phyloP scores from a whole-genome alignment of 2,797 vertebrate genomes.

The Enteromius argenteus region DNA sequence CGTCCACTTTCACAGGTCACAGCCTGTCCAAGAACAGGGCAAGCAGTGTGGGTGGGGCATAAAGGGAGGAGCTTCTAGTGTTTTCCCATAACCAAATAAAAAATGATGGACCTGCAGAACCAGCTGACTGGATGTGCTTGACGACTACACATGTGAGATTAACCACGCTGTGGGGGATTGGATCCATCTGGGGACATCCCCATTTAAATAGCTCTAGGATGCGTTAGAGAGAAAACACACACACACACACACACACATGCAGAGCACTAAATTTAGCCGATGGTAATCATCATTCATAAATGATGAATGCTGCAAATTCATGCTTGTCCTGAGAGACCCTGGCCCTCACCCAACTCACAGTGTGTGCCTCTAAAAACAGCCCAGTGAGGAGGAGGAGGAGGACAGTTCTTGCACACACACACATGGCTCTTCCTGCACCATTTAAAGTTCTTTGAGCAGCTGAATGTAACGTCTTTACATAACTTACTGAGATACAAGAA shows the following conservation, averaged over 20 bases:
- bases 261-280: constrained; percentile 5
- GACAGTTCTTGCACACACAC: not conserved
- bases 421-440: constrained; percentile 10
- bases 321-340: constrained; percentile 36
- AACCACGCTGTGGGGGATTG: not conserved
- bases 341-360: constrained; percentile 42
- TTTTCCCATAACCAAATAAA: not conserved
- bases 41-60: constrained; percentile 12
- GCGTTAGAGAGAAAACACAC: not conserved
- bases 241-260: not conserved
- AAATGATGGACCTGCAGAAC: not conserved
- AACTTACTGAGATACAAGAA: not conserved
- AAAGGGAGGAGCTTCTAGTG: not conserved
- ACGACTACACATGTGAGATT: not conserved
- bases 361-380: constrained; percentile 34
- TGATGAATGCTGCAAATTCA: constrained; percentile 48
- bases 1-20: constrained; percentile 15
- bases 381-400: constrained; percentile 11
- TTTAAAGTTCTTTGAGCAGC: constrained; percentile 13
- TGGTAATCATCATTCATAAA: constrained; percentile 42
- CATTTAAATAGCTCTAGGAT: not conserved
- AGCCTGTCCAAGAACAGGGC: not conserved
- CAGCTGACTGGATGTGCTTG: not conserved
- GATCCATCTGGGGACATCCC: constrained; percentile 1
- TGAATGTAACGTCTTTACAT: constrained; percentile 1